Percentiles rank a stretch among this genome's conserved stretches.
Conservation (phyloP, 2,888 invertebrate genomes). For the Epistrophella euchroma region DNA sequence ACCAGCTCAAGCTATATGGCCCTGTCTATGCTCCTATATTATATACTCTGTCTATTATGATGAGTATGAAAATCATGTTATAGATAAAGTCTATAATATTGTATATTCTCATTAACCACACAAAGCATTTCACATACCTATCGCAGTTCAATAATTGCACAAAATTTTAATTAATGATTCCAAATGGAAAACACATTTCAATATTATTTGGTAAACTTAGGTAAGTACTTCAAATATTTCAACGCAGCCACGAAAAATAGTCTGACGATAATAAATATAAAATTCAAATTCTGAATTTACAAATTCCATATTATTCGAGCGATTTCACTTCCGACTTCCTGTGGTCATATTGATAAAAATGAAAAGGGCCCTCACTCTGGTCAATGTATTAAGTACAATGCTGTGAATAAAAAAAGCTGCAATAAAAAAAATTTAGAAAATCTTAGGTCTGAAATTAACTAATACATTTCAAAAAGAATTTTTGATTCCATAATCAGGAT, state of each 20-base stretch:
- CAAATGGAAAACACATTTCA: constrained; percentile 48
- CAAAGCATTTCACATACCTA: constrained; percentile 21
- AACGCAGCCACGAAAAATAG: constrained; percentile 11
- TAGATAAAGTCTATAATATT: background rate
- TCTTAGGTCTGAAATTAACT: no score
- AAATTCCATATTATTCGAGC: constrained; percentile 17
- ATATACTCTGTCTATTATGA: background rate
- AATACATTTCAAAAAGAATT: no score
- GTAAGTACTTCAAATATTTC: constrained; percentile 29
- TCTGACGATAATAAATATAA: constrained; percentile 19
- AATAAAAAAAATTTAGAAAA: no score
- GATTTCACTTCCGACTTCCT: constrained; percentile 56
- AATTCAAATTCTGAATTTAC: constrained; percentile 36
- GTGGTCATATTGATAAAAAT: constrained; percentile 56
- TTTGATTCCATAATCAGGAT: no score
- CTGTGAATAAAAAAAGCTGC: background rate
- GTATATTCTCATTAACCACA: constrained; percentile 43
- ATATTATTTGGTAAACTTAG: constrained; percentile 23
- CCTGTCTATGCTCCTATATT: no score
- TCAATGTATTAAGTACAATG: background rate
- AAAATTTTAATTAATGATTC: constrained; percentile 69
- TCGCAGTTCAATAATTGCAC: constrained; percentile 44
- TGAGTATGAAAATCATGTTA: background rate
- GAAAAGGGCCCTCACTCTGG: constrained; percentile 6
- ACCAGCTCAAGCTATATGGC: no score